These are phyloP conservation scores for Coluber constrictor DNA, from an alignment of 2,797 vertebrate genomes.

Conservation along the genomic window DNA sequence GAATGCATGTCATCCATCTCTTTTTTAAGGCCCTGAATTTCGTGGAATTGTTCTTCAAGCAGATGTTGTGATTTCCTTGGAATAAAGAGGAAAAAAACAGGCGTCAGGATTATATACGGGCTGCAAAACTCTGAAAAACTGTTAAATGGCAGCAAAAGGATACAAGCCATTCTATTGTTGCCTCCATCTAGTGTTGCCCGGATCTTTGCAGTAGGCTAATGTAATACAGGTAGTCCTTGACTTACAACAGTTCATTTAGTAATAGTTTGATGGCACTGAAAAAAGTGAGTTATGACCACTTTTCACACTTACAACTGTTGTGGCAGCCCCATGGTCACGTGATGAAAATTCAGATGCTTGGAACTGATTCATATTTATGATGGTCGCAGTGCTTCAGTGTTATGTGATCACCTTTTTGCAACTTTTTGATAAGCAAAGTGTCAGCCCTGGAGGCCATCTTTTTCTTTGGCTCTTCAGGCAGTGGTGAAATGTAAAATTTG, in stretches of 20 bases:
- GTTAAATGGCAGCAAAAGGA: neutral
- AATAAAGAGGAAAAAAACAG: neutral
- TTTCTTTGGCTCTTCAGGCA: too few species aligned
- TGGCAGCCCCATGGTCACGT: neutral
- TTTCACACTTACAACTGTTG: neutral
- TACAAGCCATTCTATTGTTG: neutral
- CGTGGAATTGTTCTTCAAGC: slow-evolving; percentile 20
- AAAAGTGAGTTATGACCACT: neutral
- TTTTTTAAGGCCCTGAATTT: slow-evolving; percentile 7
- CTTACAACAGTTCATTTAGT: neutral
- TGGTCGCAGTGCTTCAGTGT: too few species aligned
- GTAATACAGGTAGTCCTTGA: neutral
- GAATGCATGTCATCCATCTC: neutral
- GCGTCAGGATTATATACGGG: neutral
- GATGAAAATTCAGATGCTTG: neutral
- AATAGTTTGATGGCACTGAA: neutral
- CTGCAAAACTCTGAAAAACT: neutral
- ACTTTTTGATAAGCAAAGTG: neutral
- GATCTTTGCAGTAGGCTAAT: neutral
- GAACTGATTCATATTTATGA: neutral
- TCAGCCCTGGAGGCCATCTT: too few species aligned
- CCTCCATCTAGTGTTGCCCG: neutral
- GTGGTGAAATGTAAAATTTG: too few species aligned
- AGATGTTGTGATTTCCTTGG: slow-evolving; percentile 22
- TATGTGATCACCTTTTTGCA: neutral